A percentile compares a stretch with the other conserved stretches of the same genome.
phyloP scores from a whole-genome alignment of 2,888 invertebrate genomes.

The Lasioglossum figueresi region DNA sequence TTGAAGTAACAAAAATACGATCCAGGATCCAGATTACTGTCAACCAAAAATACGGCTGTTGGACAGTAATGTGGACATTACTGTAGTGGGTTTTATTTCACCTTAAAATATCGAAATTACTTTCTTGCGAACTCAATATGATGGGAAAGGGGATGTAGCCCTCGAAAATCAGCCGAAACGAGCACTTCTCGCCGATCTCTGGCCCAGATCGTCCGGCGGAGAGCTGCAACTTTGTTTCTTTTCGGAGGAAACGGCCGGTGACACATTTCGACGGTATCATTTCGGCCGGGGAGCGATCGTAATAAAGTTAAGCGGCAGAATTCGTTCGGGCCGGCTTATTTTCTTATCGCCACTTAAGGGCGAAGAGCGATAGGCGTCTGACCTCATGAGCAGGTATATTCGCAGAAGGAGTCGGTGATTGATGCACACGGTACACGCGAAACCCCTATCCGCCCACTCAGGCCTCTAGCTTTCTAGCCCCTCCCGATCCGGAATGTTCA shows the following conservation, averaged over 20 bases:
- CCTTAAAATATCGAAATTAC: too few relatives aligned
- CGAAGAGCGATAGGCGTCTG: constrained; percentile 77
- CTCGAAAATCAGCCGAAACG: too few relatives aligned
- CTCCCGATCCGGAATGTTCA: constrained; percentile 72
- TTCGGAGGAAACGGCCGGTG: neutral
- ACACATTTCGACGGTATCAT: constrained; percentile 39
- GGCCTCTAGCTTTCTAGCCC: constrained; percentile 24
- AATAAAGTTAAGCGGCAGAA: constrained; percentile 70
- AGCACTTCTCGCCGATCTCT: too few relatives aligned
- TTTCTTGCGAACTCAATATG: too few relatives aligned
- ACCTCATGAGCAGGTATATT: constrained; percentile 74
- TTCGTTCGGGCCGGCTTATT: constrained; percentile 69
- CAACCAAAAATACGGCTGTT: too few relatives aligned
- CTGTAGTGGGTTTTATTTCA: too few relatives aligned
- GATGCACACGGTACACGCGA: constrained; percentile 79
- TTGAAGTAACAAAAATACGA: too few relatives aligned
- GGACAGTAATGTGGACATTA: too few relatives aligned
- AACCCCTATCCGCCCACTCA: constrained; percentile 66
- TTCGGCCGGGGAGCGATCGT: constrained; percentile 27
- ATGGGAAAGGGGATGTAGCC: too few relatives aligned
- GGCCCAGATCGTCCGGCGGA: neutral
- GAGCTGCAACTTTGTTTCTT: neutral
- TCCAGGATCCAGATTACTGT: too few relatives aligned
- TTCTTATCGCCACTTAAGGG: constrained; percentile 78
- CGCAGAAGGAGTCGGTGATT: constrained; percentile 77